Conservation (phyloP, 2,888 invertebrate genomes). For the Coelinius sp. region DNA sequence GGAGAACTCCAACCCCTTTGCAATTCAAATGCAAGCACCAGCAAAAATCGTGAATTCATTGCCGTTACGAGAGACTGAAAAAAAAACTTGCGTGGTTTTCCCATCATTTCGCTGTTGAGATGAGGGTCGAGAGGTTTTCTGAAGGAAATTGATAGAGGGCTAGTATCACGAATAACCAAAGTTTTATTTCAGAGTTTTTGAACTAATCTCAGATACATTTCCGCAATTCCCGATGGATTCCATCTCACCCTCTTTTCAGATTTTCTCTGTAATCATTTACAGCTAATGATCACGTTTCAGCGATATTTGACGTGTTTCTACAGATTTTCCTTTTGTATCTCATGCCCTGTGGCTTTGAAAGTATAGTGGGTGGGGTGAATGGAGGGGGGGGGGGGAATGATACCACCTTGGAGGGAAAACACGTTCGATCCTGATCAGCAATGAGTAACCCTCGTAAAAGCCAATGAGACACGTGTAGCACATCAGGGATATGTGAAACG, state of each 20-base stretch:
- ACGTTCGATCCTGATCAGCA: constrained; percentile 8
- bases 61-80: not conserved
- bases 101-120: not conserved
- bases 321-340: not conserved
- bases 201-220: not conserved
- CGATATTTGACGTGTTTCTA: not conserved
- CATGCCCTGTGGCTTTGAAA: not conserved
- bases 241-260: not conserved
- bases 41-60: not conserved
- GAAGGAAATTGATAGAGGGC: not conserved
- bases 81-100: not conserved
- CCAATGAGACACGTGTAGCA: constrained; percentile 1
- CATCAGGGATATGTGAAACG: not conserved
- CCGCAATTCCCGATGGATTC: not conserved
- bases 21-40: not conserved
- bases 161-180: not conserved
- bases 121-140: not conserved
- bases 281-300: not conserved
- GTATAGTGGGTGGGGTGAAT: not conserved
- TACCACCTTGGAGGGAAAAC: not conserved
- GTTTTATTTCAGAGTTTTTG: not conserved
- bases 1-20: not conserved
- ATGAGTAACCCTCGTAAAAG: not conserved
- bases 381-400: not conserved
- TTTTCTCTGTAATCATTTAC: not conserved